Conservation (phyloP, 2,797 vertebrate genomes). For the Diglossa cyanea region DNA sequence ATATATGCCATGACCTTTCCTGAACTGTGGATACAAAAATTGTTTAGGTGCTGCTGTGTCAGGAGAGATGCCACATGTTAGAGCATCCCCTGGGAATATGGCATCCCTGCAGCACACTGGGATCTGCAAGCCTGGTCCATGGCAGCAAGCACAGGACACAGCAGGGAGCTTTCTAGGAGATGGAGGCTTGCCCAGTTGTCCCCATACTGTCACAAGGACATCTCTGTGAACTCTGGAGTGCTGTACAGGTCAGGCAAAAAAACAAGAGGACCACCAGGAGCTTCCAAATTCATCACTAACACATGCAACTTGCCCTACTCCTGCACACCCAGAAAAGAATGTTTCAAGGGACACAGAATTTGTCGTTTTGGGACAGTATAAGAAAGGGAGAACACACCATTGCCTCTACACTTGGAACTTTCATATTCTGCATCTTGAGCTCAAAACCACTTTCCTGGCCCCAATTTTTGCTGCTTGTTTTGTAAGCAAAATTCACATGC, state of each 20-base stretch:
- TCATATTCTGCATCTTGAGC: neutral
- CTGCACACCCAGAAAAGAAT: neutral
- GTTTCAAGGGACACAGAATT: neutral
- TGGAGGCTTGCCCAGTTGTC: neutral
- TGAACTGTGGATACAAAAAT: neutral
- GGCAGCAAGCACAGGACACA: neutral
- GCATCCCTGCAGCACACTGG: neutral
- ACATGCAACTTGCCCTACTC: neutral
- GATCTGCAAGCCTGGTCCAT: neutral
- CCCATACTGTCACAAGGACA: neutral
- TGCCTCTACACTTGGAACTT: neutral
- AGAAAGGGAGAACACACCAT: neutral
- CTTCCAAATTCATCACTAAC: neutral
- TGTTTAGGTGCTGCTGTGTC: neutral
- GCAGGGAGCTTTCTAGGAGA: neutral
- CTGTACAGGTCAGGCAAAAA: neutral
- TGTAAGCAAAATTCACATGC: neutral
- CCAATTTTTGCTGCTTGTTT: neutral
- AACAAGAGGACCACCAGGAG: neutral
- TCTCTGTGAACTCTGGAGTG: neutral
- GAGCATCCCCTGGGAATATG: neutral
- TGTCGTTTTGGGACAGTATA: neutral
- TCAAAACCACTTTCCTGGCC: neutral
- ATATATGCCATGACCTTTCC: neutral
- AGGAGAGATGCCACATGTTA: neutral